Evolutionary conservation across 2,797 vertebrate genomes (phyloP).

Genomic region (Acrossocheilus wenchowensis): DNA sequence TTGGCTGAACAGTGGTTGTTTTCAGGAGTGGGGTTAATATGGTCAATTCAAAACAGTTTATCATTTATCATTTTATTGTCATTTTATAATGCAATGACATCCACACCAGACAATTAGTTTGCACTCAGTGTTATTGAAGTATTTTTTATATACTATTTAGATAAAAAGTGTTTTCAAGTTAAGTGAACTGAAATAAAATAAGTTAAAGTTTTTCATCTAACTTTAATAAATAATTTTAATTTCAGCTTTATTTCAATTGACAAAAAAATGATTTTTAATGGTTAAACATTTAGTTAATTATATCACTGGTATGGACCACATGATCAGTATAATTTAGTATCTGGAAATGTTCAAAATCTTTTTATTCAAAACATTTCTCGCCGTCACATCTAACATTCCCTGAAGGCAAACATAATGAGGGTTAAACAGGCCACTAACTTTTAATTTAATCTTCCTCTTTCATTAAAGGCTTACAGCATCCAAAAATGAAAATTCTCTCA

Average conservation of each 20-base stretch:
- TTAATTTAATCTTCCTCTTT: conserved; percentile 32
- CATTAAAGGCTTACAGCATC: conserved; percentile 5
- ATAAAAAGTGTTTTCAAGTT: neutral
- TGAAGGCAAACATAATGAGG: neutral
- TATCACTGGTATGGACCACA: neutral
- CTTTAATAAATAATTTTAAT: neutral
- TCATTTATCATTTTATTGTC: neutral
- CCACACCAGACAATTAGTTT: neutral
- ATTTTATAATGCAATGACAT: neutral
- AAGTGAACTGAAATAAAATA: too few species aligned
- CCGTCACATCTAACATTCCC: neutral
- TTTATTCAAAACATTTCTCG: neutral
- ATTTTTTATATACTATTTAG: neutral
- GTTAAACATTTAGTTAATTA: neutral
- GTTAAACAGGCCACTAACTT: conserved; percentile 17
- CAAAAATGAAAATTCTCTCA: neutral
- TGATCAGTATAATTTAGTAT: neutral
- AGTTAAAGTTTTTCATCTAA: neutral
- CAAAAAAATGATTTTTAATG: neutral
- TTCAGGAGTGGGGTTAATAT: neutral
- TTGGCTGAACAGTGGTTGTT: neutral
- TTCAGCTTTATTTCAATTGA: neutral
- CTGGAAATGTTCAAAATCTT: neutral
- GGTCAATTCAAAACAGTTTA: neutral
- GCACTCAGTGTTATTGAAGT: neutral